Base-by-base conservation (phyloP, 53 echinoderm and acorn worm genomes). In the Zoroaster sp. region DNA sequence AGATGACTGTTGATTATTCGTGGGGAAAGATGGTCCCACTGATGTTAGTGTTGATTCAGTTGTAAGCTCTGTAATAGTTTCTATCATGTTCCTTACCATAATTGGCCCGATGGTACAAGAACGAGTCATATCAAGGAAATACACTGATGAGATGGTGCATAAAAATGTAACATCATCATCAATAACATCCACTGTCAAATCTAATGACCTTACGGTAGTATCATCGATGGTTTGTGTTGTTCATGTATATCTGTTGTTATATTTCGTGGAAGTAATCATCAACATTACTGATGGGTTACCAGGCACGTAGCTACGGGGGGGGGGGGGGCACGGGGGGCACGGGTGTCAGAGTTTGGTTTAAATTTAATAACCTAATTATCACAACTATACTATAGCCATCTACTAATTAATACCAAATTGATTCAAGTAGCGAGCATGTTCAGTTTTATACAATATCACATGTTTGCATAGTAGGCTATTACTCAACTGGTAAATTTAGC, bases 201-300 rank as follows among this genome's bases (percentile, higher is more conserved):
- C 31, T 32, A 67, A 41, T 14, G 67, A 40, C 66, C 23, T 21
- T 25, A 41, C 23, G 37, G 66, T 4, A 10, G 32, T 32, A 43
- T 41, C 66, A 25, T 7, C 25, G 25, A 8, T 25, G 14, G 34
- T n/a, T 11, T 59, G 20, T 20, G 25, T 59, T 25, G 25, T 25
- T 23, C 8, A 59, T 59, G 28, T 23, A 20, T 25, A 59, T 8
- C 1, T n/a, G n/a, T n/a, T 25, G 59, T 7, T 28, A 28, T 59
- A 59, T 59, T 28, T 59, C 21, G 63, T 1, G 28, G 63, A 11
- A 59, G 8, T 59, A 28, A 71, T 20, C 4, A 1, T 5, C 85
- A 85, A 69, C 36, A 1, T 71, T 46, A 85, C 71, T 85, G 49
- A n/a, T n/a, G n/a, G n/a, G n/a, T n/a, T n/a, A n/a, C n/a, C n/a